Base-by-base conservation (phyloP, 2,113 vertebrate species). In the Rutilus rutilus region DNA sequence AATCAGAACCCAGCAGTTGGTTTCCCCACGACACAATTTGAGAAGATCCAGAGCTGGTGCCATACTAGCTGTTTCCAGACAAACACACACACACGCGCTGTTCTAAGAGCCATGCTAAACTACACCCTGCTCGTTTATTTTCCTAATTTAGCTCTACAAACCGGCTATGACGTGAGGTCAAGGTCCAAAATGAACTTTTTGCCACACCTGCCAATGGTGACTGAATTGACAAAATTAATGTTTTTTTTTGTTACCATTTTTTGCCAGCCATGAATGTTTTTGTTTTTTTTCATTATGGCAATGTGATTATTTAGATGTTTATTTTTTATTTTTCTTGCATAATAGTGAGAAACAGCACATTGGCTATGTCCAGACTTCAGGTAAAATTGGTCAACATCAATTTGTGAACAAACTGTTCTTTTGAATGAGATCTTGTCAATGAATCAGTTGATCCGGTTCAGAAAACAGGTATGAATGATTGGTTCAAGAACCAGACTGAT, bases 1-100 rank as follows among this genome's bases (percentile, higher is more conserved):
- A 84, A 82, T 89, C 87, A 89, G 27, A 79, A 86, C 78, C 65
- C 3, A 14, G 36, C 21, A 33, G 45, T 36, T 23, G 79, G 45
- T 59, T 83, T 59, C 30, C 81, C 21, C 60, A 69, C 15, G 23
- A 82, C 23, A 19, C 42, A 6, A 15, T 73, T 33, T 83, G 50
- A 83, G 23, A 73, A 57, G 21, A 73, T 36, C 19, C 81, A 83
- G 81, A 83, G 33, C 62, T 8, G 25, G 19, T n/a, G 64, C 27
- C 42, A 47, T 39, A 39, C 27, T 67, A 54, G 27, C 27, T 59
- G 65, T 39, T 59, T 74, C 25, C 67, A 83, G 23, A 73, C 47
- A 83, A 73, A 82, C 47, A 73, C 36, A 42, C 33, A 33, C 33
- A 60, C 78, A 62, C 50, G 33, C 4, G 30, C 67, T 39, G 21